phyloP scores from a whole-genome alignment of 1,140 invertebrate genomes.

The Dendrolimus punctatus region DNA sequence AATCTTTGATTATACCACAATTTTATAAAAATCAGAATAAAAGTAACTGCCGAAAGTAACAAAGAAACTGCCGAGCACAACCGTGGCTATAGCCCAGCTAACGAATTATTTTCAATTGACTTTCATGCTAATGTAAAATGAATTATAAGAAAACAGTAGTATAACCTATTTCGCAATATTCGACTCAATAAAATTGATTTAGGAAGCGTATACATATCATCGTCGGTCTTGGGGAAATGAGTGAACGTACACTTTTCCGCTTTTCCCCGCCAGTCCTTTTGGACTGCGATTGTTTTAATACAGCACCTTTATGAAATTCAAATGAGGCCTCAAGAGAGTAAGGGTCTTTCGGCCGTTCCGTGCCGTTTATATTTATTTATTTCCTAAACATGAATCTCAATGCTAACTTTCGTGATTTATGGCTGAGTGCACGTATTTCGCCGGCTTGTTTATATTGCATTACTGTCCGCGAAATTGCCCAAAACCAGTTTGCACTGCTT shows the following conservation, averaged over 20 bases:
- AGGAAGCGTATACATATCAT: neutral
- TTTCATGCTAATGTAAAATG: no score
- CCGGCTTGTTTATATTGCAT: conserved; percentile 44
- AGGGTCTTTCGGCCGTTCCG: conserved; percentile 16
- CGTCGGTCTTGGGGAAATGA: neutral
- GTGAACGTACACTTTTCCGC: neutral
- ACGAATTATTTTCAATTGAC: no score
- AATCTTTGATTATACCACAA: no score
- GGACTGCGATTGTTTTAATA: conserved; percentile 36
- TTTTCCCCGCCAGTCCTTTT: neutral
- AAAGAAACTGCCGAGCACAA: no score
- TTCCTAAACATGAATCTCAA: conserved; percentile 44
- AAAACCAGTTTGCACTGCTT: conserved; percentile 18
- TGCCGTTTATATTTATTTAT: conserved; percentile 41
- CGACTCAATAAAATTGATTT: no score
- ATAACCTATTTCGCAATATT: no score
- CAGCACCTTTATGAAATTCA: conserved; percentile 47
- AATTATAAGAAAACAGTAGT: no score
- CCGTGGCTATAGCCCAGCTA: no score
- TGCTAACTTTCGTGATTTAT: conserved; percentile 50
- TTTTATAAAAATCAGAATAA: no score
- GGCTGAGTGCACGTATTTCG: conserved; percentile 21
- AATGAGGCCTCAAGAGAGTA: conserved; percentile 24
- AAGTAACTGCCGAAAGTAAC: no score
- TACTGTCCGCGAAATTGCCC: conserved; percentile 33